phyloP scores from a whole-genome alignment of 2,888 invertebrate genomes.

The Cataglyphis rosenhaueri region DNA sequence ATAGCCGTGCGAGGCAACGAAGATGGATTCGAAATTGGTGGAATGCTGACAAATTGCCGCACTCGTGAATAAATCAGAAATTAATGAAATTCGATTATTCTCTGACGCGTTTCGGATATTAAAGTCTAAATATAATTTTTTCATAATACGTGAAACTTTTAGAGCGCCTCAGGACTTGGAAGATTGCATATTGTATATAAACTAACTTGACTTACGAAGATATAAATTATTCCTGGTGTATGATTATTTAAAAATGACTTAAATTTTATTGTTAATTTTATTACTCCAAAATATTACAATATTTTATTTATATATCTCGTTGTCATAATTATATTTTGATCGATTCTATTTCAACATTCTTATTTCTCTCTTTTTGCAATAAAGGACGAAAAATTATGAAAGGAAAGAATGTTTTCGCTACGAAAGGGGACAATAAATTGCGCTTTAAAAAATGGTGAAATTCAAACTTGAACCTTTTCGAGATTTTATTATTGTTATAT shows the following conservation, averaged over 20 bases:
- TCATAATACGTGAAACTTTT: background rate
- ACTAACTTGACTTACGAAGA: background rate
- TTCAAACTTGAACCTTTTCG: background rate
- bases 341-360: background rate
- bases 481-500: background rate
- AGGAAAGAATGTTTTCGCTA: background rate
- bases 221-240: background rate
- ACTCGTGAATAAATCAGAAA: slow-evolving; percentile 40
- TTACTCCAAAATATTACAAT: background rate
- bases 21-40: slow-evolving; percentile 48
- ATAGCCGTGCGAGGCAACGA: slow-evolving; percentile 33
- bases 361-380: background rate
- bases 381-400: background rate
- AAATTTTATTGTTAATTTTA: background rate
- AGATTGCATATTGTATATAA: background rate
- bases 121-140: slow-evolving; percentile 7
- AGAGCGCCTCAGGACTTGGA: background rate
- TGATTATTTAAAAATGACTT: background rate
- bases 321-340: background rate
- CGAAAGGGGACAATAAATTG: background rate
- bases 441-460: background rate
- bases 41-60: slow-evolving; percentile 15
- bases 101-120: background rate
- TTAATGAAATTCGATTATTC: slow-evolving; percentile 18
- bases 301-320: background rate